Conservation (phyloP, 2,113 vertebrate species). For the Geococcyx californianus region DNA sequence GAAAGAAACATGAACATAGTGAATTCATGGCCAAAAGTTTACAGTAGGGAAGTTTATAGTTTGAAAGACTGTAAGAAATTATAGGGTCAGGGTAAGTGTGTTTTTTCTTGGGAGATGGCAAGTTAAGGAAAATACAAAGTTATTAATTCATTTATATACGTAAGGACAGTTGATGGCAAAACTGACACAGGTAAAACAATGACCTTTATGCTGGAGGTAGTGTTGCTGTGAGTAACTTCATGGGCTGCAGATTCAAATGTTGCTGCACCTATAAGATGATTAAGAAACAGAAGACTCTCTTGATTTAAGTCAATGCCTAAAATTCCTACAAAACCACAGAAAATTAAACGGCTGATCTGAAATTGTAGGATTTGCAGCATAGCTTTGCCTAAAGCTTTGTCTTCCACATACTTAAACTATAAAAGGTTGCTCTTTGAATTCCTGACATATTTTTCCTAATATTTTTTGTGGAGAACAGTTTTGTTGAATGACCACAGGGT, state of each 20-base stretch:
- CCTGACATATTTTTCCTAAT: fast-evolving
- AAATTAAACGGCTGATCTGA: neutral
- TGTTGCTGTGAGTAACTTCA: neutral
- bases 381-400: fast-evolving
- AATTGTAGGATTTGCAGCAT: neutral
- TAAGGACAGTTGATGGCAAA: neutral
- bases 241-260: neutral
- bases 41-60: neutral
- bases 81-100: fast-evolving
- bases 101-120: neutral
- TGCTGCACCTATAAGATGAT: neutral
- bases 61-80: neutral
- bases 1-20: neutral
- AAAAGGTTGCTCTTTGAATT: neutral
- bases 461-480: neutral
- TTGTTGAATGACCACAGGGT: neutral
- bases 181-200: neutral
- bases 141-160: neutral
- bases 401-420: neutral
- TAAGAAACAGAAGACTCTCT: neutral
- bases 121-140: neutral
- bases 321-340: neutral
- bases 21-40: neutral
- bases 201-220: neutral
- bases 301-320: neutral